Conservation (phyloP, 2,113 vertebrate species). For the Forbesichthys papilliferus region DNA sequence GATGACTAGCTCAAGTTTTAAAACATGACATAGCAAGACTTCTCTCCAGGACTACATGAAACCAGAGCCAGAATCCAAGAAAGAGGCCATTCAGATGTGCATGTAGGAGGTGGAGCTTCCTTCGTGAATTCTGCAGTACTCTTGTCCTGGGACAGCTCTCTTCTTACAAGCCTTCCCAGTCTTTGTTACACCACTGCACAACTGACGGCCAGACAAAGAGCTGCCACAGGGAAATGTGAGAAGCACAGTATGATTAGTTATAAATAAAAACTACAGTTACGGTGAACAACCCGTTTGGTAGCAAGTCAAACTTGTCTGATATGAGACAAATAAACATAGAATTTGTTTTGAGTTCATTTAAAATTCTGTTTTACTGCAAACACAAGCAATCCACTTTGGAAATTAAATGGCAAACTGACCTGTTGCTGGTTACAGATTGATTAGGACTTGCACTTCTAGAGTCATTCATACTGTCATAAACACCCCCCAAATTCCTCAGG, state of each 20-base stretch:
- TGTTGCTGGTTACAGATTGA: conserved; percentile 54
- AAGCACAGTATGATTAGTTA: background rate
- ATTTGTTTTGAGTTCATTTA: background rate
- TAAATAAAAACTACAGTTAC: background rate
- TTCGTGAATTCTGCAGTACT: conserved; percentile 79
- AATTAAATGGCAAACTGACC: conserved; percentile 51
- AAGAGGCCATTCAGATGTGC: background rate
- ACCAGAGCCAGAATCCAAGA: background rate
- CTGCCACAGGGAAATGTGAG: conserved; percentile 37
- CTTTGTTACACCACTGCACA: conserved; percentile 77
- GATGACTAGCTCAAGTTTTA: too few species aligned
- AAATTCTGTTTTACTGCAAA: too few species aligned
- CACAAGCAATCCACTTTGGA: background rate
- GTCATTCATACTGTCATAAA: conserved; percentile 46
- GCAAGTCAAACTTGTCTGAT: background rate
- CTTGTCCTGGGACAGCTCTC: conserved; percentile 64
- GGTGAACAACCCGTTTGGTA: background rate
- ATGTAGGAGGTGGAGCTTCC: conserved; percentile 36
- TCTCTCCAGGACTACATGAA: background rate
- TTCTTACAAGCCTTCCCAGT: conserved; percentile 77
- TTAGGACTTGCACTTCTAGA: conserved; percentile 50
- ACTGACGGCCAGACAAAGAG: conserved; percentile 60
- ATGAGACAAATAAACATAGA: background rate
- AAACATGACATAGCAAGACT: background rate
- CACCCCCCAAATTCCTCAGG: conserved; percentile 46